These are phyloP conservation scores for Eulemur macaco DNA, from an alignment of 2,113 vertebrate species.

Conservation along the genomic window DNA sequence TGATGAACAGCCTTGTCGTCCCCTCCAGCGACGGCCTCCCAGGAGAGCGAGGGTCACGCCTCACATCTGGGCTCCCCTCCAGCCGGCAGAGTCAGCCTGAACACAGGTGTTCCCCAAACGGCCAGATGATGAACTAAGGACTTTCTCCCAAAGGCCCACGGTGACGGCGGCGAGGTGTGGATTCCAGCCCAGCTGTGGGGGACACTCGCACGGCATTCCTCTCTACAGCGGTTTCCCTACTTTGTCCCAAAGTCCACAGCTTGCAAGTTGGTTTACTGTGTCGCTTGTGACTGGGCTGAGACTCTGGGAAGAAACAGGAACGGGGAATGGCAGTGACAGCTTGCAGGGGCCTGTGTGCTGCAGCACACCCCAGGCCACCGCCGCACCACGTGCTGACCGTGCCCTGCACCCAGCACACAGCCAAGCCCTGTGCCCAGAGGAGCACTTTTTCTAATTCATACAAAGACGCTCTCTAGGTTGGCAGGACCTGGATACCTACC, in stretches of 20 bases:
- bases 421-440: neutral
- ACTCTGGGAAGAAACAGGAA: neutral
- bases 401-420: neutral
- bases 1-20: neutral
- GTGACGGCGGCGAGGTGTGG: neutral
- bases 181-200: neutral
- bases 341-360: fast-evolving
- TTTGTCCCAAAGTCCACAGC: neutral
- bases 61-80: neutral
- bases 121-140: neutral
- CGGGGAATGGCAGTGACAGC: neutral
- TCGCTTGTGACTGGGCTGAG: neutral
- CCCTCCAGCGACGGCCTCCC: neutral
- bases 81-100: neutral
- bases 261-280: neutral
- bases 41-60: neutral
- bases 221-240: too few species aligned
- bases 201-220: neutral
- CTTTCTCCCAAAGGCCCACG: neutral
- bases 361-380: neutral
- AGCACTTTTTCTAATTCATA: neutral
- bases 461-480: neutral
- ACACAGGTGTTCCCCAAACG: neutral
- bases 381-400: fast-evolving
- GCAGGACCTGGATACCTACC: too few species aligned